Conservation (phyloP, 2,888 invertebrate genomes). For the Ariolimax columbianus region DNA sequence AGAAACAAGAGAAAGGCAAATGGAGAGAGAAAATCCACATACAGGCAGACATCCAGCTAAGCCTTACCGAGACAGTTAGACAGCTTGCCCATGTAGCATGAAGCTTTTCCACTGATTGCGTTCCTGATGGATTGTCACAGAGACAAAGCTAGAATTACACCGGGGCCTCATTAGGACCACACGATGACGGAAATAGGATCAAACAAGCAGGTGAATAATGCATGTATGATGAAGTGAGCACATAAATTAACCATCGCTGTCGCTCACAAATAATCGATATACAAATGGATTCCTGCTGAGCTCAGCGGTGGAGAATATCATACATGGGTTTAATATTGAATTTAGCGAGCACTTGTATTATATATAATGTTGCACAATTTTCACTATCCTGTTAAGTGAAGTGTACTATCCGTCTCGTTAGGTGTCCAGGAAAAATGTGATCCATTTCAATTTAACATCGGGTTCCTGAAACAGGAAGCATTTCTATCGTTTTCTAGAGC, state of each 20-base stretch:
- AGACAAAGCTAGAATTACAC: conserved; percentile 34
- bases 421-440: not conserved
- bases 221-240: conserved; percentile 9
- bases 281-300: conserved; percentile 13
- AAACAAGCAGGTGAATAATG: conserved; percentile 32
- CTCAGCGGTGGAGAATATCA: not conserved
- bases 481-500: not conserved
- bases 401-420: not conserved
- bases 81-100: not conserved
- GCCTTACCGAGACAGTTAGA: not conserved
- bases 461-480: not conserved
- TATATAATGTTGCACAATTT: not conserved
- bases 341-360: not conserved
- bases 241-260: not conserved
- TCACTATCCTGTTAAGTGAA: not conserved
- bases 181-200: conserved; percentile 24
- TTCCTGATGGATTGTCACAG: conserved; percentile 30
- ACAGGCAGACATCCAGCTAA: not conserved
- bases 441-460: not conserved
- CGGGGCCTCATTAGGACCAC: conserved; percentile 1
- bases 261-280: conserved; percentile 16
- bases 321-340: not conserved
- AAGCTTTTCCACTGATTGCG: conserved; percentile 2
- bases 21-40: not conserved
- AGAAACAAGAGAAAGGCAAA: not conserved